Evolutionary conservation across 2,113 vertebrate species (phyloP).

Genomic region (Otis tarda): DNA sequence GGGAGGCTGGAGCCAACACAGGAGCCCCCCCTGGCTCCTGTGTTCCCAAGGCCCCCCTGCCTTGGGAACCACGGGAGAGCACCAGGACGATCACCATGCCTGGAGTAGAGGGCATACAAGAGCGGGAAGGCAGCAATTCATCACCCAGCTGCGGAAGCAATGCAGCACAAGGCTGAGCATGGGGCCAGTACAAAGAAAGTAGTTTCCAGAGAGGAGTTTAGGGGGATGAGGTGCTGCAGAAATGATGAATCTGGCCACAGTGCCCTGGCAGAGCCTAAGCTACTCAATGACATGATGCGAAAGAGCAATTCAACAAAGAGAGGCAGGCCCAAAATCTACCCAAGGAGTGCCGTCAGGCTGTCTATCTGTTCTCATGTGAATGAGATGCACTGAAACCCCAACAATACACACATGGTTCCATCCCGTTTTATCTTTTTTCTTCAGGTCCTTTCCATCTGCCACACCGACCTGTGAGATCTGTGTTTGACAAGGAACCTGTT

Average conservation of each 20-base stretch:
- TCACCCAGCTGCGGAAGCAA: not conserved
- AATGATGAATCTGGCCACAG: not conserved
- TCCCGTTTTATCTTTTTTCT: not conserved
- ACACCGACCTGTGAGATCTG: not conserved
- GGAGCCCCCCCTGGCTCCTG: too few species aligned
- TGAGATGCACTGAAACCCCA: not conserved
- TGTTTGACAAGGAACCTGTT: not conserved
- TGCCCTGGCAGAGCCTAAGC: not conserved
- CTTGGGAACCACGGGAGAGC: not conserved
- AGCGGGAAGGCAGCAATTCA: not conserved
- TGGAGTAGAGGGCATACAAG: not conserved
- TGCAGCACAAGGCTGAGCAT: not conserved
- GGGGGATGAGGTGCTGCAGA: not conserved
- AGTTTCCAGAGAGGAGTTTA: not conserved
- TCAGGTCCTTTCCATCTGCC: not conserved
- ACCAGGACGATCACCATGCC: not conserved
- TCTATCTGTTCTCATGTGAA: not conserved
- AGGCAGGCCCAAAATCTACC: not conserved
- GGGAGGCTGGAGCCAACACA: not conserved
- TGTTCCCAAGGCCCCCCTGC: too few species aligned
- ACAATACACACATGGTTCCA: not conserved
- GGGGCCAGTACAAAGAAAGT: not conserved
- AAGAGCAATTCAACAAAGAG: not conserved
- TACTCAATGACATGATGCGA: not conserved
- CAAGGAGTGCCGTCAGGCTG: accelerated